Percentiles rank a stretch among this genome's conserved stretches.
phyloP scores from a whole-genome alignment of 2,797 vertebrate genomes.

The Mergus octosetaceus region DNA sequence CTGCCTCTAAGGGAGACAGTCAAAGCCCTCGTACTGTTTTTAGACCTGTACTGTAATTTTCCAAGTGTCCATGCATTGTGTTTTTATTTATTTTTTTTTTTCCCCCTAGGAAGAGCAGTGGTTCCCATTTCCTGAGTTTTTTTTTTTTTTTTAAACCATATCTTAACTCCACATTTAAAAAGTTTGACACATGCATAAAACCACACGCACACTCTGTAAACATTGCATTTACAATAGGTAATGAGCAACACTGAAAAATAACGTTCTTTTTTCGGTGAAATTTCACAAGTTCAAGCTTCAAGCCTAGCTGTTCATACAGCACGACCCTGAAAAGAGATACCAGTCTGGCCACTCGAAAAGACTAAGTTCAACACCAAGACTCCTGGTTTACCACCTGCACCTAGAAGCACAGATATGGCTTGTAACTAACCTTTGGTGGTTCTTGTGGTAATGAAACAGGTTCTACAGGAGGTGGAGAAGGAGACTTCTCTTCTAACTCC shows the following conservation, averaged over 20 bases:
- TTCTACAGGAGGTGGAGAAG: constrained; percentile 89
- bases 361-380: neutral
- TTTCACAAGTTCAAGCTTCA: neutral
- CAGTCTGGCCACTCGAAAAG: neutral
- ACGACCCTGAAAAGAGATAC: neutral
- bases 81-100: neutral
- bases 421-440: constrained; percentile 87
- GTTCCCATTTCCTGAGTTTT: neutral
- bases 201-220: neutral
- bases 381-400: neutral
- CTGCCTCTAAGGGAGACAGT: neutral
- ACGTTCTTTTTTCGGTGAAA: neutral
- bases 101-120: neutral
- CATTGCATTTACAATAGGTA: neutral
- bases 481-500: constrained; percentile 90
- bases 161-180: neutral
- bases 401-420: neutral
- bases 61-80: neutral
- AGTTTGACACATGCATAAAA: neutral
- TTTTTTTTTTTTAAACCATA: neutral
- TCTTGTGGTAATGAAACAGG: constrained; percentile 89
- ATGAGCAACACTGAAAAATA: neutral
- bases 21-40: rapidly evolving
- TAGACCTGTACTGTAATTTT: neutral
- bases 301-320: neutral